Conservation (phyloP, 2,888 invertebrate genomes). For the Mystacides longicornis region DNA sequence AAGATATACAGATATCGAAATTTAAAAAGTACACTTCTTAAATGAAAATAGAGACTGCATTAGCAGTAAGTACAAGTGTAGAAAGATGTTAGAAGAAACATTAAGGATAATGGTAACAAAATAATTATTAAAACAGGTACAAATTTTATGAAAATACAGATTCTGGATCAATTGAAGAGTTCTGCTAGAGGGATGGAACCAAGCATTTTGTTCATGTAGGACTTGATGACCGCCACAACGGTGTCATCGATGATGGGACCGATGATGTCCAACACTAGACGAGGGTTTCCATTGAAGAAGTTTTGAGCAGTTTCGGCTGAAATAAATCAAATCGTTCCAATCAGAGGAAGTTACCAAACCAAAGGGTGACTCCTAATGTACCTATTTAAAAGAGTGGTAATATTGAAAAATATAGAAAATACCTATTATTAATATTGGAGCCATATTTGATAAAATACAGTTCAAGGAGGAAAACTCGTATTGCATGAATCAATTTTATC, state of each 20-base stretch:
- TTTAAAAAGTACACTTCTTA: no score
- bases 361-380: no score
- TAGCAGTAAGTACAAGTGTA: not conserved
- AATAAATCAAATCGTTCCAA: slow-evolving; percentile 29
- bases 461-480: no score
- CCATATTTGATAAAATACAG: no score
- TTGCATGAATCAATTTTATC: no score
- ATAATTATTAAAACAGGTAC: not conserved
- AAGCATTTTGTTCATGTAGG: slow-evolving; percentile 53
- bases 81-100: not conserved
- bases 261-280: slow-evolving; percentile 58
- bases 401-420: no score
- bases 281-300: slow-evolving; percentile 64
- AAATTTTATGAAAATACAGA: not conserved
- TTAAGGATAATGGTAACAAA: not conserved
- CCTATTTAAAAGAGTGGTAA: no score
- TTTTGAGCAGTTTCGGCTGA: slow-evolving; percentile 59
- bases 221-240: slow-evolving; percentile 51
- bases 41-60: no score
- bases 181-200: slow-evolving; percentile 52
- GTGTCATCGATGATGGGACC: slow-evolving; percentile 64
- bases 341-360: no score
- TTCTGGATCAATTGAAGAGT: slow-evolving; percentile 30
- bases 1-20: no score
- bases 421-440: no score